Conservation (phyloP, 2,113 vertebrate species). For the Leuciscus idus region DNA sequence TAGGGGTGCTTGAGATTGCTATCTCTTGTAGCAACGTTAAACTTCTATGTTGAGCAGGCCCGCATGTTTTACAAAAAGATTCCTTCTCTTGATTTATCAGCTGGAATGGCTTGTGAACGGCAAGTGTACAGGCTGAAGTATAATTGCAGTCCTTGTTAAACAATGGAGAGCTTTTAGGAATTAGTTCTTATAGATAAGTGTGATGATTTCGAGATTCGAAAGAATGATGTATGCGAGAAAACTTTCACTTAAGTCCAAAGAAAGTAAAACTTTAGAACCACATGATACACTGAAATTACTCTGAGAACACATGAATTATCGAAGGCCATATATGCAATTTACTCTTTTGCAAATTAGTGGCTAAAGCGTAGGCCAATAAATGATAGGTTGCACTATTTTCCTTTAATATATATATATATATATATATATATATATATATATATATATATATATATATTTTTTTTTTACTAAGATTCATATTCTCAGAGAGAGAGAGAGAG, state of each 20-base stretch:
- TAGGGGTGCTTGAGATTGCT: constrained; percentile 60
- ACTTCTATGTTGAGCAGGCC: constrained; percentile 65
- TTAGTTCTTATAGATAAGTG: background rate
- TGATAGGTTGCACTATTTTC: background rate
- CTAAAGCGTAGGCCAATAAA: background rate
- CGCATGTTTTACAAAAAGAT: constrained; percentile 57
- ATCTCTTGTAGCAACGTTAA: constrained; percentile 64
- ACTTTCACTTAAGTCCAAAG: background rate
- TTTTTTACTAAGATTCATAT: background rate
- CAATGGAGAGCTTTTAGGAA: constrained; percentile 40
- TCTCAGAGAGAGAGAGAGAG: background rate
- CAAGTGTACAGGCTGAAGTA: constrained; percentile 59
- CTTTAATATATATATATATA: background rate
- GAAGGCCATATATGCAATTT: background rate
- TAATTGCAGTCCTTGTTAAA: constrained; percentile 52
- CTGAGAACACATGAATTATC: background rate
- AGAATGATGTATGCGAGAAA: background rate
- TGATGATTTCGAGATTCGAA: background rate
- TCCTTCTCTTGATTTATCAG: constrained; percentile 58
- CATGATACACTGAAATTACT: background rate
- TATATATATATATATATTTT: no score
- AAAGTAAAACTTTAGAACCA: background rate
- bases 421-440: background rate
- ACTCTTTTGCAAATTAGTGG: background rate
- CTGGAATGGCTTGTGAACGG: constrained; percentile 50